phyloP scores from a whole-genome alignment of 2,113 vertebrate species.

The Lynx canadensis region DNA sequence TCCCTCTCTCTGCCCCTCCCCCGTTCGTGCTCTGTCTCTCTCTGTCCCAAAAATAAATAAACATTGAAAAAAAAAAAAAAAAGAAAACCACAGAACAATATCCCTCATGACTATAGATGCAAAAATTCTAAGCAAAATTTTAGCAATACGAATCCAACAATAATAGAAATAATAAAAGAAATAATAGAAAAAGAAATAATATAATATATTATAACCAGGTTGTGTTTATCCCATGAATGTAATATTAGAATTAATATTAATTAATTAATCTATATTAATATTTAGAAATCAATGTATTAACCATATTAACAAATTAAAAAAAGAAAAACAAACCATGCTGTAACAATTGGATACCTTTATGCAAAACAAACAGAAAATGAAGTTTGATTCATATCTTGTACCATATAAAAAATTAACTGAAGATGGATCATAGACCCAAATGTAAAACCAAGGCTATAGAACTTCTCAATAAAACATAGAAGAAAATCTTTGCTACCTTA shows the following conservation, averaged over 20 bases:
- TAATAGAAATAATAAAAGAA: neutral
- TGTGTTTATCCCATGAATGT: neutral
- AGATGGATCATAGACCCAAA: neutral
- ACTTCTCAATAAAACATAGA: neutral
- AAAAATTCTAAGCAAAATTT: slow-evolving; percentile 34
- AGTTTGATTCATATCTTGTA: neutral
- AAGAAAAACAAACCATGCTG: neutral
- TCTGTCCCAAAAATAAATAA: no score
- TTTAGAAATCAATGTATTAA: neutral
- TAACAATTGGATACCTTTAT: neutral
- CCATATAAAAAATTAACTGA: neutral
- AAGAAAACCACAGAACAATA: slow-evolving; percentile 5
- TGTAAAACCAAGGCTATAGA: neutral
- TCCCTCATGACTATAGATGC: neutral
- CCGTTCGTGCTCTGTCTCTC: no score
- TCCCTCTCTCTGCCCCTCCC: no score
- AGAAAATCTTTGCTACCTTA: neutral
- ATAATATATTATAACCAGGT: neutral
- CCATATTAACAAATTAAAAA: neutral
- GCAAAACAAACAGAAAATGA: neutral
- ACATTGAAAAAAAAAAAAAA: neutral
- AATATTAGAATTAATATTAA: no score
- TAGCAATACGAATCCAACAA: neutral
- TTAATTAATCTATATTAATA: neutral
- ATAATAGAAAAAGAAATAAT: neutral